Base-by-base conservation (phyloP, 2,113 vertebrate species). In the Calonectris borealis region DNA sequence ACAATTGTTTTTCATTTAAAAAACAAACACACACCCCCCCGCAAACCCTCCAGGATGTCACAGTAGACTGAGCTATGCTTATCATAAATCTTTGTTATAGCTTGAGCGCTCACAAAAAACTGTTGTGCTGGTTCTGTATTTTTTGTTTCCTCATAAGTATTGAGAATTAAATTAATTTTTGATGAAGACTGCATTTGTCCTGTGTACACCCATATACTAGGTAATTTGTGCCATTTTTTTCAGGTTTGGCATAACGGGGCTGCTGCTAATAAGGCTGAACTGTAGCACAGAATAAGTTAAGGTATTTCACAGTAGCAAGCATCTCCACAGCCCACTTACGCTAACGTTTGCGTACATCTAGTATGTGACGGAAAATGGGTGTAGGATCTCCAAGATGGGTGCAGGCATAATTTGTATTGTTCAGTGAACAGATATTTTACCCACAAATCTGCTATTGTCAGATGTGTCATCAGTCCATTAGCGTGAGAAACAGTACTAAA, bases 401-500 rank as follows among this genome's bases (percentile, higher is more conserved):
- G 52, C 18, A 68, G 52, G 13, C 61, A 42, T 75, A 69, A 79
- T 54, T 93, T 89, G 52, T 86, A 34, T 82, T 87, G 46, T 92
- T 95, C 51, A 31, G 38, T 72, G 66, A 97, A 92, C 40, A 48
- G 40, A 24, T 70, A 92, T 91, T 96, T 96, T 95, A 38, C 58
- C 58, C n/a, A 48, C 81, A 93, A 72, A 87, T 94, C 60, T 94
- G 48, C 68, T 94, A 34, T 84, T 96, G 86, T 95, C 83, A 90
- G 61, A 90, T 90, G 68, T 96, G 88, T 96, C 95, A 97, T 86
- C 93, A 86, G 90, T 83, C 88, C 5, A 6, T 96, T 97, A 94
- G 83, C 10, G 1, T 88, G 90, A 97, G 93, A 95, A 97, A 90
- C n/a, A 15, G 38, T 90, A 85, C 88, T 97, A 95, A 97, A 96